Base-by-base conservation (phyloP, 2,888 invertebrate genomes). In the Apocheima hispidaria region DNA sequence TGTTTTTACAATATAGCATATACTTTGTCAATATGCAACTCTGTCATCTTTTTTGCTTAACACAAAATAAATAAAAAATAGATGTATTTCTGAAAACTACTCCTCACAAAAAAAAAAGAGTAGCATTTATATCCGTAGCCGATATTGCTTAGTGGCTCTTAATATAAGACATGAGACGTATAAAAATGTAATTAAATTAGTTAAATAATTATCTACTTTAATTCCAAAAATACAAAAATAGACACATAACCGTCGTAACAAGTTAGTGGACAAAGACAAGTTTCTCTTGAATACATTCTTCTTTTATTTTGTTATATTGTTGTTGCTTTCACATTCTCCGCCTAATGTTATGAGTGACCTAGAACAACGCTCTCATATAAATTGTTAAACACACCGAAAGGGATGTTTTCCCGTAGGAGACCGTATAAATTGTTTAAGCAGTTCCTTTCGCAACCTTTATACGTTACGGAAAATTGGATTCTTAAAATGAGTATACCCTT, bases 311-410 rank as follows among this genome's bases (percentile, higher is more conserved):
- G n/a, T n/a, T 44, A 26, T 16, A 26, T 16, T 20, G 20, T 26
- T 3, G 21, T 38, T 23, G 41, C n/a, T 6, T 16, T 44, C 9
- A 26, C 43, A 44, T 44, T 43, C 43, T 74, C 77, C 70, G 68
- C 72, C 74, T 83, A 83, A 82, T 82, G 81, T 82, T 83, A 79
- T 78, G 78, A 80, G 75, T 77, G 75, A 74, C 76, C 74, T 76
- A 71, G 68, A 80, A 78, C 74, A 80, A 79, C 74, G 72, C 69
- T 44, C 43, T 35, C 43, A 50, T 49, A 75, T 75, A 76, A 78
- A 80, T 83, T 76, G 77, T 75, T 78, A 75, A 78, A 69, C 73
- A 77, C 78, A 76, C 78, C 74, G 77, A 79, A 79, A 83, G 74
- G 72, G 74, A 73, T 75, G 71, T 72, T 67, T 72, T 76, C 81